These are phyloP conservation scores for Drosophila fuyamai DNA, from an alignment of 1,140 invertebrate species.

Conservation along the genomic window DNA sequence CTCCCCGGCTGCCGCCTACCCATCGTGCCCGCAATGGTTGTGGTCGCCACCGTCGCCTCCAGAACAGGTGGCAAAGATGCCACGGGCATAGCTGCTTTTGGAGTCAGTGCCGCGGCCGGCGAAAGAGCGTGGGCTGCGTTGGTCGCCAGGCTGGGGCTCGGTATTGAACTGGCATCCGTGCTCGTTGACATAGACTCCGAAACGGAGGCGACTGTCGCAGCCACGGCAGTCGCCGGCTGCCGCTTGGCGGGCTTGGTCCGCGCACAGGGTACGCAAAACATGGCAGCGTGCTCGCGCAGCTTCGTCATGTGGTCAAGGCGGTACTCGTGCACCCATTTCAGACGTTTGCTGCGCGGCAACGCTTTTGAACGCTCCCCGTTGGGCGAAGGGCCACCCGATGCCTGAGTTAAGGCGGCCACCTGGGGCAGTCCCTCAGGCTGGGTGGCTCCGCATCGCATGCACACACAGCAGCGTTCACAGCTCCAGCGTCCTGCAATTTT, in stretches of 20 bases:
- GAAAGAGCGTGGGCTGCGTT: conserved; percentile 13
- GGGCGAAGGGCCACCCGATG: conserved; percentile 17
- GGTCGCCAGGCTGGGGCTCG: conserved; percentile 16
- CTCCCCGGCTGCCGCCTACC: conserved; percentile 6
- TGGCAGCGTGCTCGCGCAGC: conserved; percentile 75
- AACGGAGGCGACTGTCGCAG: not conserved
- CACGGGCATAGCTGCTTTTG: conserved; percentile 9
- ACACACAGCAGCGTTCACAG: conserved; percentile 92
- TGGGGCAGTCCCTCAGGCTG: conserved; percentile 81
- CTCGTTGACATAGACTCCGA: conserved; percentile 2
- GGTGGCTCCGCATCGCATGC: conserved; percentile 87
- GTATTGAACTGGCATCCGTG: conserved; percentile 13
- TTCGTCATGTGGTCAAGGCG: conserved; percentile 77
- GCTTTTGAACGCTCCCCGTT: conserved; percentile 24
- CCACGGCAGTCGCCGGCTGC: conserved; percentile 4
- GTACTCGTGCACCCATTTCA: conserved; percentile 84
- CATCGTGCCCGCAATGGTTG: not conserved
- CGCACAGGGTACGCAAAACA: conserved; percentile 79
- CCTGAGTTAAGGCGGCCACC: conserved; percentile 1
- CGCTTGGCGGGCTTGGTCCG: conserved; percentile 63
- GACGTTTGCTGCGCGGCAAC: conserved; percentile 59
- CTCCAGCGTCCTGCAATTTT: conserved; percentile 91
- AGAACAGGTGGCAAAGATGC: not conserved
- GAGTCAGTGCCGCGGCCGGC: conserved; percentile 23
- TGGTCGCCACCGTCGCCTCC: conserved; percentile 2